A percentile compares a stretch with the other conserved stretches of the same genome.
These are phyloP conservation scores for Mythimna ferrago DNA, from an alignment of 2,888 invertebrate genomes.

Conservation along the genomic window DNA sequence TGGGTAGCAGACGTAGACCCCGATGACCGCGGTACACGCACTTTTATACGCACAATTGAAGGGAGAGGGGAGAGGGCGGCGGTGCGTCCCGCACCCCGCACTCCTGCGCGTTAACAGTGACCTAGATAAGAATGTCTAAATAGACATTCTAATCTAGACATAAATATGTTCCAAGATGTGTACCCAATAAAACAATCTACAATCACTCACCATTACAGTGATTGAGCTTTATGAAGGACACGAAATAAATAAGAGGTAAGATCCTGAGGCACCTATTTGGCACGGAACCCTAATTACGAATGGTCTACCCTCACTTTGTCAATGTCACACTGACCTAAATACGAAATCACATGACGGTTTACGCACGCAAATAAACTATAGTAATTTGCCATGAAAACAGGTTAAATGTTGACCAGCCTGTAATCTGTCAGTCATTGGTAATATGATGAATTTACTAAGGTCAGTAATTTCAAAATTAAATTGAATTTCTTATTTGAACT, in stretches of 20 bases:
- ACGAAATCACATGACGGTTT: slow-evolving; percentile 11
- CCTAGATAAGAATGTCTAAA: too few relatives aligned
- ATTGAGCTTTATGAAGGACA: not conserved
- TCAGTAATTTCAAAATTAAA: too few relatives aligned
- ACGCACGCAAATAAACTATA: slow-evolving; percentile 12
- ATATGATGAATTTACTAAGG: too few relatives aligned
- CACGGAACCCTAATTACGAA: slow-evolving; percentile 8
- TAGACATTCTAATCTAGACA: too few relatives aligned
- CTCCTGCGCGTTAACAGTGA: too few relatives aligned
- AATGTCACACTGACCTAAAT: slow-evolving; percentile 35
- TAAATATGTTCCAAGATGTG: not conserved
- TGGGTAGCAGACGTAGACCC: too few relatives aligned
- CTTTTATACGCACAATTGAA: too few relatives aligned
- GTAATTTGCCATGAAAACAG: slow-evolving; percentile 10
- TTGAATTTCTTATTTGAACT: too few relatives aligned
- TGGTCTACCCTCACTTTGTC: slow-evolving; percentile 19
- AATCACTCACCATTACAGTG: not conserved
- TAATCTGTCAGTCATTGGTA: not conserved
- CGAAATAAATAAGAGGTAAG: not conserved
- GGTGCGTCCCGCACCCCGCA: too few relatives aligned
- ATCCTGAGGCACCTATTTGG: slow-evolving; percentile 2
- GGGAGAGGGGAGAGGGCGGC: too few relatives aligned
- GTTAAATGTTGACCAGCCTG: not conserved
- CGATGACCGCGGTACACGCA: too few relatives aligned
- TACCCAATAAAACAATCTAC: not conserved